Evolutionary conservation across 2,797 vertebrate genomes (phyloP).

Genomic region (Gobionotothen gibberifrons): DNA sequence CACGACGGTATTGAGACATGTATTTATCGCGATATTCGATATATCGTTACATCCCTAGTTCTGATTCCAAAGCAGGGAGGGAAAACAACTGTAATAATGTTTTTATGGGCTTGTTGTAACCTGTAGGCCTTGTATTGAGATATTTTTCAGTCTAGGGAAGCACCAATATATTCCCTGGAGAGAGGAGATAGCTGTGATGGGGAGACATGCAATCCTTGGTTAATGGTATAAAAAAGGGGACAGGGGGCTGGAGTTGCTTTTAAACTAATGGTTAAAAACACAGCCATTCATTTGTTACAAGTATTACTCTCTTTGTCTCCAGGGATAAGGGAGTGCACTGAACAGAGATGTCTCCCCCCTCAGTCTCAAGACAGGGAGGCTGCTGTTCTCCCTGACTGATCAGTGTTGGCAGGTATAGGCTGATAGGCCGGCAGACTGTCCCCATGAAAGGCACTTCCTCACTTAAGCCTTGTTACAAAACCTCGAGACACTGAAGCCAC

Average conservation of each 20-base stretch:
- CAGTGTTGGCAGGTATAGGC: conserved; percentile 45
- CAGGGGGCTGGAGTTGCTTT: background rate
- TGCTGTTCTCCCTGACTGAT: conserved; percentile 53
- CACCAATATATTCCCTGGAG: background rate
- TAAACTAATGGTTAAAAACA: conserved; percentile 21
- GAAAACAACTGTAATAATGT: background rate
- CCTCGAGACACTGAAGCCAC: conserved; percentile 36
- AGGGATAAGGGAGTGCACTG: background rate
- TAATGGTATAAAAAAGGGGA: background rate
- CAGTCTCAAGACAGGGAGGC: conserved; percentile 26
- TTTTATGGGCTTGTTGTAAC: background rate
- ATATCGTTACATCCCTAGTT: too few relatives aligned
- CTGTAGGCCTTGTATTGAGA: background rate
- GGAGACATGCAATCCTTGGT: background rate
- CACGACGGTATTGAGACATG: too few relatives aligned
- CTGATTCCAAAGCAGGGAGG: background rate
- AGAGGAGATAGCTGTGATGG: background rate
- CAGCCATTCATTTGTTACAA: conserved; percentile 17
- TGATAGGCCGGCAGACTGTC: conserved; percentile 28
- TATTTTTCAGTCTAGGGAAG: background rate
- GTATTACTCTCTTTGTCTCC: conserved; percentile 1
- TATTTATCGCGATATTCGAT: too few relatives aligned
- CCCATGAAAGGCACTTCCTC: conserved; percentile 36
- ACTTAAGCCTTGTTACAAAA: conserved; percentile 54
- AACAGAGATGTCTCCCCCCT: background rate